Evolutionary conservation across 2,113 vertebrate genomes (phyloP).

Genomic region (Sprattus sprattus): DNA sequence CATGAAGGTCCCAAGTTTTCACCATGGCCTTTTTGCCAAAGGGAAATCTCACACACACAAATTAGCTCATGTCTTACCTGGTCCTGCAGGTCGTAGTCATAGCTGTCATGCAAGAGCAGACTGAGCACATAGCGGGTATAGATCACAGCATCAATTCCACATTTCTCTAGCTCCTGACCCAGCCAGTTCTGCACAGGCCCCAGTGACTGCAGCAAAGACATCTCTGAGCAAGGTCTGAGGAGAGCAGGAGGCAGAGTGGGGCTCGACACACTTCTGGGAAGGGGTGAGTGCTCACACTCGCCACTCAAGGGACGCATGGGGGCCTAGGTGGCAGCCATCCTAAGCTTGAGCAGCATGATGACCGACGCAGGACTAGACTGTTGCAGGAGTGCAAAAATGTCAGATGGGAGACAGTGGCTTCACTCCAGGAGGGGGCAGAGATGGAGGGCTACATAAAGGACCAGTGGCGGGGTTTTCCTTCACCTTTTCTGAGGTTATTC

Average conservation of each 20-base stretch:
- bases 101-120: conserved; percentile 97
- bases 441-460: conserved; percentile 77
- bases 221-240: conserved; percentile 85
- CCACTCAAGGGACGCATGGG: conserved; percentile 90
- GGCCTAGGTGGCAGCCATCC: conserved; percentile 88
- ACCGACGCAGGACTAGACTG: conserved; percentile 67
- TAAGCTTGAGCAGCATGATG: conserved; percentile 81
- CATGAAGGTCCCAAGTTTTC: background rate
- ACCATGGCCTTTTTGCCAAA: background rate
- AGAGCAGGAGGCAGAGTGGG: conserved; percentile 74
- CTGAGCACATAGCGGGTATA: conserved; percentile 98
- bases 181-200: conserved; percentile 99
- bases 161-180: conserved; percentile 99
- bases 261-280: conserved; percentile 86
- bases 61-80: conserved; percentile 74
- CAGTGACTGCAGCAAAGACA: conserved; percentile 97
- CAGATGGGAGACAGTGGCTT: conserved; percentile 73
- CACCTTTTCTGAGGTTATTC: conserved; percentile 53
- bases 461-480: conserved; percentile 69
- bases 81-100: conserved; percentile 98
- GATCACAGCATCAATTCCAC: conserved; percentile 98
- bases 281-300: conserved; percentile 81
- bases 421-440: conserved; percentile 81
- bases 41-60: background rate
- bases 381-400: conserved; percentile 71